Evolutionary conservation across 92 coral and sea anemone species (phyloP).

Genomic region (Montipora capitata): DNA sequence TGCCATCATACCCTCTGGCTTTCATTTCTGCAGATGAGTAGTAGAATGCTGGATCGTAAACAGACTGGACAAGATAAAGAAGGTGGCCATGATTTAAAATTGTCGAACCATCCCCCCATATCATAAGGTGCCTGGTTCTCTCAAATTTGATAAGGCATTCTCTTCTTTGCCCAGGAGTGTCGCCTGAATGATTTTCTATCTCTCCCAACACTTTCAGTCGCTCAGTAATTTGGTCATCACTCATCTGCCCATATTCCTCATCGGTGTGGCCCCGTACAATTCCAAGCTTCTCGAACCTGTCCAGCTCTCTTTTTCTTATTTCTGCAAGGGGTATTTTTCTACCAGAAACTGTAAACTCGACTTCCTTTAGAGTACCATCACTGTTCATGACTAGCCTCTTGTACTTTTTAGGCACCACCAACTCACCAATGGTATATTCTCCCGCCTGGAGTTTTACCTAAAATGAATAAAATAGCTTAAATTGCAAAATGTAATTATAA

Average conservation of each 20-base stretch:
- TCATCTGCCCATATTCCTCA: constrained; percentile 32
- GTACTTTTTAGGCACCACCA: constrained; percentile 37
- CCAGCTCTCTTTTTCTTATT: constrained; percentile 26
- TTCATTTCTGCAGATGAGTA: constrained; percentile 40
- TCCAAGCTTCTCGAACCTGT: constrained; percentile 36
- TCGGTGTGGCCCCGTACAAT: constrained; percentile 14
- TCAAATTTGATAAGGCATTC: constrained; percentile 32
- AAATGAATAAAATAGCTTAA: not conserved
- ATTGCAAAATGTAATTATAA: not conserved
- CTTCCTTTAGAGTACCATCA: constrained; percentile 37
- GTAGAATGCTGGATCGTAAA: constrained; percentile 59
- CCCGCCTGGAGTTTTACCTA: constrained; percentile 28
- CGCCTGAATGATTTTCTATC: not conserved
- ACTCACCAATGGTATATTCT: constrained; percentile 40
- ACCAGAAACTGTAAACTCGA: constrained; percentile 28
- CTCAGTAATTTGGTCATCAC: constrained; percentile 7
- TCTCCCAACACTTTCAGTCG: constrained; percentile 15
- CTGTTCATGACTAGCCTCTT: constrained; percentile 29
- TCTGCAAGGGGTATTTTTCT: constrained; percentile 36
- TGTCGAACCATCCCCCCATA: constrained; percentile 43
- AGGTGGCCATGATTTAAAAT: constrained; percentile 39
- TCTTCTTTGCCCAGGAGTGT: constrained; percentile 23
- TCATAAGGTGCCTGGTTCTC: constrained; percentile 39
- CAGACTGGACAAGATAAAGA: constrained; percentile 20
- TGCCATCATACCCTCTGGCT: not conserved